Base-by-base conservation (phyloP, 2,888 invertebrate genomes). In the Adineta ricciae region DNA sequence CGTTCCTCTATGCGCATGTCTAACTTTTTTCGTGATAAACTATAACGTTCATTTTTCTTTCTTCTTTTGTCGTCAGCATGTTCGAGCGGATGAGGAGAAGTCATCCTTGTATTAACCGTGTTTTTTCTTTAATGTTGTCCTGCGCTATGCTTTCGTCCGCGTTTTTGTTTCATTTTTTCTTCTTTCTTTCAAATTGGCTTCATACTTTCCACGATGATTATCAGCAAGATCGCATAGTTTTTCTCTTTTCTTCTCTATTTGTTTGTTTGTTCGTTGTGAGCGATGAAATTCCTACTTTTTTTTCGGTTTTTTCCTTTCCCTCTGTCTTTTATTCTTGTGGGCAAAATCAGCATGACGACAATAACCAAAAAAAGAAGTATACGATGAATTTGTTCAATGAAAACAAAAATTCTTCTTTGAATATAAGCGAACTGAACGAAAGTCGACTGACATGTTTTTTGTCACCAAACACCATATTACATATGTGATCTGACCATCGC, bases 101-200 rank as follows among this genome's bases (percentile, higher is more conserved):
- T 7, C 9, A n/a, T 56, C 56, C 11, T 56, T 56, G 56, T 56
- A 56, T 56, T 56, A 56, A 27, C 56, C 56, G 27, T 56, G 27
- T 56, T 56, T 56, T 24, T 56, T 27, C 27, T 56, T 56, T 46
- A 56, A 56, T 56, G 56, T 56, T 56, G 56, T 56, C 27, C 56
- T 56, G 56, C 56, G 56, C 56, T 56, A 56, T 56, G 56, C 56
- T 56, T 56, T n/a, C 56, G 56, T 27, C 56, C 56, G 56, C 56
- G 56, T 56, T 56, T 56, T 56, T 56, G 24, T 54, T 54, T 24
- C 7, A 24, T 54, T 54, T 54, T 54, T 54, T 54, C n/a, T 54
- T n/a, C n/a, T 56, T 56, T 56, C 27, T n/a, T 7, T 56, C 27
- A 27, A 8, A 27, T 56, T 56, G n/a, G 56, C 56, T 56, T 56